Conservation (phyloP, 2,113 vertebrate genomes). For the Vidua chalybeata region DNA sequence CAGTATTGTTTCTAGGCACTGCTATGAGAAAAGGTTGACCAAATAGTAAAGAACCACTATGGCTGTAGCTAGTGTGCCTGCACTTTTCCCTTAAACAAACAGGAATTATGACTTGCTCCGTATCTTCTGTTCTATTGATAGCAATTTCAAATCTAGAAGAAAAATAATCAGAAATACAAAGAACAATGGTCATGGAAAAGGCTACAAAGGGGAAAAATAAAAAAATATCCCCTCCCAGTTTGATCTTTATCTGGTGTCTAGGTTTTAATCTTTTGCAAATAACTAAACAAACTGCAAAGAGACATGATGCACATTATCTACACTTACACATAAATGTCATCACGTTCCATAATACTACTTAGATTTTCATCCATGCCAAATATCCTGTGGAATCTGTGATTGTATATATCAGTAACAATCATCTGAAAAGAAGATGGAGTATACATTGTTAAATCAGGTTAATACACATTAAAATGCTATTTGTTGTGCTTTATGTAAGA, state of each 20-base stretch:
- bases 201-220: neutral
- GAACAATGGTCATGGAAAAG: neutral
- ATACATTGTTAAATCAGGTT: conserved; percentile 12
- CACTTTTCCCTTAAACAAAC: conserved; percentile 95
- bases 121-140: conserved; percentile 91
- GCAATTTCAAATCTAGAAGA: conserved; percentile 82
- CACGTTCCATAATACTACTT: conserved; percentile 98
- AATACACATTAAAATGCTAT: neutral
- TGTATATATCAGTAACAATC: conserved; percentile 98
- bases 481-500: neutral
- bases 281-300: neutral
- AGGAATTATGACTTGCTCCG: conserved; percentile 93
- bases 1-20: conserved; percentile 90
- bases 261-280: neutral
- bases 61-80: conserved; percentile 94
- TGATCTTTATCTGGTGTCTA: neutral
- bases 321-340: conserved; percentile 98
- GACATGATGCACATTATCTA: neutral
- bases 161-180: conserved; percentile 5
- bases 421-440: conserved; percentile 75
- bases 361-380: conserved; percentile 96
- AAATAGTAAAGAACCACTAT: conserved; percentile 92
- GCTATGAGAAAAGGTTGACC: conserved; percentile 96
- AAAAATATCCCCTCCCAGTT: neutral
- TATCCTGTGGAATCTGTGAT: conserved; percentile 98